Percentiles rank a stretch among this genome's conserved stretches.
phyloP scores from a whole-genome alignment of 2,113 vertebrate genomes.

The Menura novaehollandiae region DNA sequence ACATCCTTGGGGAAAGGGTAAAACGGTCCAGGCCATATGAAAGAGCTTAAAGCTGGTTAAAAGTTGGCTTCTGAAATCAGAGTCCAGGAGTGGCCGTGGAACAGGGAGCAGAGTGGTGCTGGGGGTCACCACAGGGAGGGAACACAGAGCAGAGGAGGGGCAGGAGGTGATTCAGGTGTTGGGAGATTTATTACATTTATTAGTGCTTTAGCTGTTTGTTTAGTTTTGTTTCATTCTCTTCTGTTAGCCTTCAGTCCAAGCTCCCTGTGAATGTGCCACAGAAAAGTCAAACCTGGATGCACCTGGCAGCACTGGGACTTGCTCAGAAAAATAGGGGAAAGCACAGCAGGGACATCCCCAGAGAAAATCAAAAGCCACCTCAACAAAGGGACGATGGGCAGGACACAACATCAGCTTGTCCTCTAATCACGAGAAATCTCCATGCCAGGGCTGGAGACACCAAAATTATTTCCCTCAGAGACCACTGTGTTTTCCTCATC shows the following conservation, averaged over 20 bases:
- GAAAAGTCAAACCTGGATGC: not conserved
- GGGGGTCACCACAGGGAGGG: not conserved
- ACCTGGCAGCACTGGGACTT: not conserved
- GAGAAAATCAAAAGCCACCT: not conserved
- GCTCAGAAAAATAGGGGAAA: not conserved
- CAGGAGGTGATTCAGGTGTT: not conserved
- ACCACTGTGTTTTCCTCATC: not conserved
- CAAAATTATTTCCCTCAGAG: rapidly evolving
- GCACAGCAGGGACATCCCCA: too few relatives aligned
- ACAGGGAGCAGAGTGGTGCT: not conserved
- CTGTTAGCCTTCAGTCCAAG: not conserved
- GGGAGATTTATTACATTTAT: not conserved
- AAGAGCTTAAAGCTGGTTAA: not conserved
- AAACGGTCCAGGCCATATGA: not conserved
- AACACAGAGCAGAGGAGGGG: rapidly evolving
- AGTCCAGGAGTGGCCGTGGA: not conserved
- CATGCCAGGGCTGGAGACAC: not conserved
- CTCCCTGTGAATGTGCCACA: not conserved
- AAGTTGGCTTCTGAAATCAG: not conserved
- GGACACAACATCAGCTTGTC: not conserved
- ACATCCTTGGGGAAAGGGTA: not conserved
- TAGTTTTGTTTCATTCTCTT: not conserved
- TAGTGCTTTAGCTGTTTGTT: not conserved
- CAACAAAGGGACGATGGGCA: not conserved
- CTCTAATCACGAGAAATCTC: not conserved